phyloP scores from a whole-genome alignment of 1,140 invertebrate species.

The Drosophila azteca region DNA sequence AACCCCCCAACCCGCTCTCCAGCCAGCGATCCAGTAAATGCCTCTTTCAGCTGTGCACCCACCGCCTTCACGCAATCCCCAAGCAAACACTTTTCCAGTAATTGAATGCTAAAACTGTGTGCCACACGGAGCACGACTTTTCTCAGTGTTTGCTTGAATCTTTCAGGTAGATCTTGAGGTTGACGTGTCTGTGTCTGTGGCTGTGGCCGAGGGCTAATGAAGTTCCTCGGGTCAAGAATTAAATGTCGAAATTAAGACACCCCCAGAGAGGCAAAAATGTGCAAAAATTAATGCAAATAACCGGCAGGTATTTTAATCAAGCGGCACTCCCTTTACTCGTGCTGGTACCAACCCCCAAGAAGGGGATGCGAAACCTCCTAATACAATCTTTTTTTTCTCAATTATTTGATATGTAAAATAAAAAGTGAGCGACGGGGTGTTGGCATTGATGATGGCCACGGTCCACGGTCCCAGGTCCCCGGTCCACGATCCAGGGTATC shows the following conservation, averaged over 20 bases:
- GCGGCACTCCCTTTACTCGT: conserved; percentile 18
- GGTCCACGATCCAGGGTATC: conserved; percentile 25
- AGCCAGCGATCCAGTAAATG: conserved; percentile 22
- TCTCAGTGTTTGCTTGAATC: conserved; percentile 20
- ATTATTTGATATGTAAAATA: conserved; percentile 70
- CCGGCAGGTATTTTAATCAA: conserved; percentile 81
- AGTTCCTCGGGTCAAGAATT: conserved; percentile 60
- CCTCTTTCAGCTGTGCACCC: conserved; percentile 27
- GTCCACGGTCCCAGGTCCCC: neutral
- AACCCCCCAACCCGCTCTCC: neutral
- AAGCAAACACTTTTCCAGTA: conserved; percentile 22
- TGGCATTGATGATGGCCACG: conserved; percentile 74
- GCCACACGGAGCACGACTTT: conserved; percentile 17
- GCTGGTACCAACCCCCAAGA: conserved; percentile 7
- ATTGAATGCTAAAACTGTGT: conserved; percentile 25
- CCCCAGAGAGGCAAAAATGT: conserved; percentile 47
- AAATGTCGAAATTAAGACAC: conserved; percentile 77
- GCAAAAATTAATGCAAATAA: conserved; percentile 77
- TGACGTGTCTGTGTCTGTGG: conserved; percentile 12
- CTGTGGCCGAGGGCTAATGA: conserved; percentile 50
- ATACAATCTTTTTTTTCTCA: conserved; percentile 51
- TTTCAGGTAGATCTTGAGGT: neutral
- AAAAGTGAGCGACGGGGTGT: conserved; percentile 63
- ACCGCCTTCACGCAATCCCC: neutral
- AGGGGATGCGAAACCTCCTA: conserved; percentile 49